A percentile compares a stretch with the other conserved stretches of the same genome.
Evolutionary conservation across 1,140 invertebrate genomes (phyloP).

Genomic region (Cataglyphis hispanica): DNA sequence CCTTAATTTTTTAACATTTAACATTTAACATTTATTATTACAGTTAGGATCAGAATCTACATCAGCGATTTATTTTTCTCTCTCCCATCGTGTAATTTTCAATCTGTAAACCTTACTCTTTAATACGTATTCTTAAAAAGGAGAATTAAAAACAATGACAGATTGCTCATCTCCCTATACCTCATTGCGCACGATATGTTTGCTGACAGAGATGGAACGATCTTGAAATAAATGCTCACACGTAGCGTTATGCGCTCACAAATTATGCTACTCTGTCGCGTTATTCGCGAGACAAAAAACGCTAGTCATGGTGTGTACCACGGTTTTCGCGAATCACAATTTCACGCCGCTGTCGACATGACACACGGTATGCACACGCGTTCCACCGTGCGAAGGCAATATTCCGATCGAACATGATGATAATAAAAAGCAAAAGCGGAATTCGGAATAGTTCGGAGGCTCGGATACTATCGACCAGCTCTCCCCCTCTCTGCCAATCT

Average conservation of each 20-base stretch:
- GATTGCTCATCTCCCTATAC: background rate
- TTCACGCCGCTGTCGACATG: constrained; percentile 23
- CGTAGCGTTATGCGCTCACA: constrained; percentile 13
- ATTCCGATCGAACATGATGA: constrained; percentile 54
- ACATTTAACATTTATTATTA: background rate
- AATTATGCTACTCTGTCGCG: constrained; percentile 27
- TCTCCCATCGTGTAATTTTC: background rate
- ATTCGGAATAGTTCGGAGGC: constrained; percentile 22
- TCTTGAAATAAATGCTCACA: constrained; percentile 13
- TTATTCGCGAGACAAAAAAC: constrained; percentile 45
- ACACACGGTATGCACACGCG: constrained; percentile 30
- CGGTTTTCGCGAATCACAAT: constrained; percentile 35
- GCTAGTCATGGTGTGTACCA: background rate
- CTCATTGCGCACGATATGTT: background rate
- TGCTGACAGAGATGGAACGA: background rate
- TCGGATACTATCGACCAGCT: constrained; percentile 62
- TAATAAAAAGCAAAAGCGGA: constrained; percentile 58
- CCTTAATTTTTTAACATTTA: too few relatives aligned
- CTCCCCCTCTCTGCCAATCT: background rate
- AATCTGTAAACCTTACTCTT: background rate
- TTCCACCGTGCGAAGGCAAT: constrained; percentile 39
- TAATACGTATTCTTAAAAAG: background rate
- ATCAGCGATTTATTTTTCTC: background rate
- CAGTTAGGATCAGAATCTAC: background rate
- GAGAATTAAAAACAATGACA: background rate